Conservation (phyloP, 1,140 invertebrate genomes). For the Tetramorium parvispinum region DNA sequence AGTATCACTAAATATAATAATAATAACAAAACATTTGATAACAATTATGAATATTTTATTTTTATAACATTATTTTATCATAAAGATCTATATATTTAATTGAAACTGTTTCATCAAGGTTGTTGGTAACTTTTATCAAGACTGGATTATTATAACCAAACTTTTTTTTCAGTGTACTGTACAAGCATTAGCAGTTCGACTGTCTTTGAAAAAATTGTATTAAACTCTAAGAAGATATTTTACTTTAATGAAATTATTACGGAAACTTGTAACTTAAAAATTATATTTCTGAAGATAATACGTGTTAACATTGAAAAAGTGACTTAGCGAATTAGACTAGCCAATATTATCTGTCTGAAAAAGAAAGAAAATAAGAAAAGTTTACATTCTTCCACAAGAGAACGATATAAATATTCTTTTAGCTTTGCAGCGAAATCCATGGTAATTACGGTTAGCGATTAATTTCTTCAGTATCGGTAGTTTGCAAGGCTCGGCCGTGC, state of each 20-base stretch:
- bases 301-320: neutral
- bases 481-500: conserved; percentile 33
- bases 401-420: conserved; percentile 19
- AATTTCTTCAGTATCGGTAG: conserved; percentile 38
- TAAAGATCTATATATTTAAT: too few species aligned
- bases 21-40: too few species aligned
- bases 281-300: neutral
- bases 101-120: too few species aligned
- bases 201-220: neutral
- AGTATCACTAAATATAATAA: too few species aligned
- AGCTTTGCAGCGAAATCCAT: neutral
- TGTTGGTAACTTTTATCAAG: too few species aligned
- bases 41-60: too few species aligned
- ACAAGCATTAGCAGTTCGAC: neutral
- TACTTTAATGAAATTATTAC: neutral
- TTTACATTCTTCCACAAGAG: neutral
- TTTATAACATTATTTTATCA: too few species aligned
- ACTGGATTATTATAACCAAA: too few species aligned
- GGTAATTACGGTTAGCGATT: conserved; percentile 35
- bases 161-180: too few species aligned
- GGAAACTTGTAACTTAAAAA: neutral
- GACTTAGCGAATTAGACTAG: neutral
- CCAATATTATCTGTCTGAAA: neutral
- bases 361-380: neutral
- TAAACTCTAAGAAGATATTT: neutral